Evolutionary conservation across 2,888 invertebrate species (phyloP), one percentile per base, ranked within the genome.

Genomic region (Scaeva pyrastri): DNA sequence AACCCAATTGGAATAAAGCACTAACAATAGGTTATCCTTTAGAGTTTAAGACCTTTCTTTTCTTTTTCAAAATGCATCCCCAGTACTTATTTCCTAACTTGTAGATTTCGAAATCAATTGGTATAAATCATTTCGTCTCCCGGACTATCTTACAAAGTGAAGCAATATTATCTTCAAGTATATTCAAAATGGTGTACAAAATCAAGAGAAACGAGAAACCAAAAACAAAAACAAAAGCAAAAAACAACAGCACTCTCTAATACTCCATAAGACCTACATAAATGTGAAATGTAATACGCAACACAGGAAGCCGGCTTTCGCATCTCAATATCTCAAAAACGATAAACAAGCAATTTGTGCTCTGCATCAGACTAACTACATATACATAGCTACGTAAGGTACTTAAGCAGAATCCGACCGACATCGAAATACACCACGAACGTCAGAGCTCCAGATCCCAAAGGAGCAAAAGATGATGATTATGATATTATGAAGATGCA

Each of bases 301-400:
- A 23, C 68, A 73, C 83, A 79, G 74, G 83, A 79, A 78, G 50
- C 79, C 62, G 70, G 39, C 50, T 66, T 31, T 60, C 31, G 52
- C 66, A 76, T 60, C 80, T 77, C 85, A 85, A 80, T 80, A 85
- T 80, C 66, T 75, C 72, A 45, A 60, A 72, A 77, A 85, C 76
- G 72, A 85, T 81, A 81, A 85, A 85, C 81, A 85, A 85, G 68
- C 62, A 68, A 85, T 85, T 81, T 81, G 31, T 31, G 31, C 8
- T 31, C 8, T 31, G 55, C 85, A 73, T 81, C 73, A 64, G 45
- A 39, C 10, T 52, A 70, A 21, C 16, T 31, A 31, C 26, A 26
- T 26, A n/a, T n/a, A n/a, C 6, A 26, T 2, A 31, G 31, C 31
- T 8, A 10, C 7, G 36, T 31, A 58, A 10, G 36, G 12, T 10